Percentiles rank a stretch among this genome's conserved stretches.
phyloP scores from a whole-genome alignment of 1,140 invertebrate genomes.

The Musca domestica region DNA sequence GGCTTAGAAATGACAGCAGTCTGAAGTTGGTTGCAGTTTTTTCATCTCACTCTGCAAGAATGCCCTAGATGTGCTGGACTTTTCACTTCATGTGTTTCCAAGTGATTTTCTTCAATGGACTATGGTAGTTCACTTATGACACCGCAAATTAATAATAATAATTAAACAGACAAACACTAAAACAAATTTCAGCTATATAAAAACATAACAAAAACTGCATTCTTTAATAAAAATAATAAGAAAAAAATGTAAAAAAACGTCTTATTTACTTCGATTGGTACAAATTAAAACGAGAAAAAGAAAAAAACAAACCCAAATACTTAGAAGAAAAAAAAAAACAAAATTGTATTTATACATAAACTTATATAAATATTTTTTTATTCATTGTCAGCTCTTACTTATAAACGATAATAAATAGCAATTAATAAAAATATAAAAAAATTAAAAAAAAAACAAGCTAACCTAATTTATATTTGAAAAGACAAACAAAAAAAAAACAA shows the following conservation, averaged over 20 bases:
- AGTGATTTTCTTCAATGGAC: background rate
- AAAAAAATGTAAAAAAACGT: constrained; percentile 2
- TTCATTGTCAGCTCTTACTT: constrained; percentile 20
- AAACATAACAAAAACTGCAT: constrained; percentile 3
- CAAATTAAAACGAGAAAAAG: constrained; percentile 31
- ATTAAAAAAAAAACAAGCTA: background rate
- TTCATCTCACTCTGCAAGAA: too few relatives aligned
- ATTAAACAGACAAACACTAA: background rate
- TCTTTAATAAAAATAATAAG: constrained; percentile 8
- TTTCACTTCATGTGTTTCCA: too few relatives aligned
- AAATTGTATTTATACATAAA: constrained; percentile 39
- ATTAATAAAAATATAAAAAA: constrained; percentile 1
- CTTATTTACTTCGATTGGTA: constrained; percentile 45
- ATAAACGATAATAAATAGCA: constrained; percentile 21
- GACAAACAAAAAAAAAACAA: background rate
- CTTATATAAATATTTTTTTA: constrained; percentile 29
- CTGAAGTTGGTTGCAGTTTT: too few relatives aligned
- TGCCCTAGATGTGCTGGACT: too few relatives aligned
- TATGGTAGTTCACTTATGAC: constrained; percentile 8
- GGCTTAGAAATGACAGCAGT: too few relatives aligned
- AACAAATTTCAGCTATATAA: background rate
- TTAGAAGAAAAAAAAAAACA: too few relatives aligned
- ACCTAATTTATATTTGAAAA: background rate
- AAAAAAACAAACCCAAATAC: background rate
- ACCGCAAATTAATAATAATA: background rate